A percentile compares a stretch with the other conserved stretches of the same genome.
phyloP scores from a whole-genome alignment of 2,797 vertebrate species.

The Melopsittacus undulatus region DNA sequence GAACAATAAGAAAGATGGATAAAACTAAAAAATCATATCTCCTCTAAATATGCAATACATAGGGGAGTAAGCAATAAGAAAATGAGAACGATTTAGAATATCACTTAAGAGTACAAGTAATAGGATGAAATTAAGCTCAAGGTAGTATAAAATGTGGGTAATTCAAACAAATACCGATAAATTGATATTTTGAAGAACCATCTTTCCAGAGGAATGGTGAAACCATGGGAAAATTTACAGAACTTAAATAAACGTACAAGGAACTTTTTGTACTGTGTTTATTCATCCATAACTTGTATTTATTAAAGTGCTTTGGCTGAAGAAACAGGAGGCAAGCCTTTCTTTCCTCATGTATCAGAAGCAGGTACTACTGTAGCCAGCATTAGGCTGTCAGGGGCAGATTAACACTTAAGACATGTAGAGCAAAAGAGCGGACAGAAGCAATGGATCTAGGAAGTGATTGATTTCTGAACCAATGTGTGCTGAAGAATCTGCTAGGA shows the following conservation, averaged over 20 bases:
- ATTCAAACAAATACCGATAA: conserved; percentile 15
- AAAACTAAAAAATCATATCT: neutral
- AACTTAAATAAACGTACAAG: neutral
- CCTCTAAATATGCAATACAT: neutral
- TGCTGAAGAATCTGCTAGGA: conserved; percentile 19
- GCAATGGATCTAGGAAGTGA: conserved; percentile 22
- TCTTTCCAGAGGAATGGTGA: neutral
- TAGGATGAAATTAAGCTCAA: conserved; percentile 3
- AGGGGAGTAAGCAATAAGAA: neutral
- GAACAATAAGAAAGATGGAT: neutral
- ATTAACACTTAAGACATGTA: neutral
- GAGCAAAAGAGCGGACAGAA: neutral
- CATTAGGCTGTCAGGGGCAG: neutral
- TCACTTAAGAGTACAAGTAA: neutral
- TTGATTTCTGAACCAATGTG: conserved; percentile 41
- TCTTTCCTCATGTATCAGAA: neutral
- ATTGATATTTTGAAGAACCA: neutral
- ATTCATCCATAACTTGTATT: neutral
- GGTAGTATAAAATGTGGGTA: neutral
- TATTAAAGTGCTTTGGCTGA: neutral
- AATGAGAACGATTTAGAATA: neutral
- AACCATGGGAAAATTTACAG: neutral
- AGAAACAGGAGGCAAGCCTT: neutral
- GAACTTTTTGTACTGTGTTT: neutral
- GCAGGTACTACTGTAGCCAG: neutral